Base-by-base conservation (phyloP, 2,797 vertebrate genomes). In the Scolopax bukidnonensis region DNA sequence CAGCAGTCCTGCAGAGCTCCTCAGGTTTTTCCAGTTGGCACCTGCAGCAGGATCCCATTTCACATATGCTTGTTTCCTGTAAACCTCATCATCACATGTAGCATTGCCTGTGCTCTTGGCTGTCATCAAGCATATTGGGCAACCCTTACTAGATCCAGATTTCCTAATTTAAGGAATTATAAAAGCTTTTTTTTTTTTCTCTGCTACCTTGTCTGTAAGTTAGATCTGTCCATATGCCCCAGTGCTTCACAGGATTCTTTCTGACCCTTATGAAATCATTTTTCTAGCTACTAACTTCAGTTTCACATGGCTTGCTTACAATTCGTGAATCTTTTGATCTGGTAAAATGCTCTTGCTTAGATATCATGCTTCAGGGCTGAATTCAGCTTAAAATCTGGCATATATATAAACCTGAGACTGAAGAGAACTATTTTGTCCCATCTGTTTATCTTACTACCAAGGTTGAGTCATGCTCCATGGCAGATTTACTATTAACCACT, bases 371-470 rank as follows among this genome's bases (percentile, higher is more conserved):
- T 84, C 17, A 73, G 36, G 47, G n/a, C 17, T 41, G 47, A 81
- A 93, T 92, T 86, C 74, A 85, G 30, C 43, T 76, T 63, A 51
- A 45, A 78, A 81, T 53, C 14, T 60, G 38, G 3, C 10, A 28
- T 30, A 41, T 45, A 63, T 27, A 65, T 64, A 85, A 92, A 87
- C 27, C 57, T 65, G n/a, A 81, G 50, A 47, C 57, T 63, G 45
- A 81, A 73, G 43, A 85, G 63, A 51, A 25, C 20, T 83, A 43
- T 77, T 79, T 90, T 69, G 50, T 86, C 69, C 38, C 40, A 32
- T 77, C 64, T 82, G 40, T 87, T 92, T 90, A 33, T 68, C 84
- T 86, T 79, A 78, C 56, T 92, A 80, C 36, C n/a, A 82, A 78
- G 73, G 30, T n/a, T 65, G 76, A 13, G 2, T 65, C 87, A 86